phyloP scores from a whole-genome alignment of 2,797 vertebrate genomes.

The Monodelphis domestica region DNA sequence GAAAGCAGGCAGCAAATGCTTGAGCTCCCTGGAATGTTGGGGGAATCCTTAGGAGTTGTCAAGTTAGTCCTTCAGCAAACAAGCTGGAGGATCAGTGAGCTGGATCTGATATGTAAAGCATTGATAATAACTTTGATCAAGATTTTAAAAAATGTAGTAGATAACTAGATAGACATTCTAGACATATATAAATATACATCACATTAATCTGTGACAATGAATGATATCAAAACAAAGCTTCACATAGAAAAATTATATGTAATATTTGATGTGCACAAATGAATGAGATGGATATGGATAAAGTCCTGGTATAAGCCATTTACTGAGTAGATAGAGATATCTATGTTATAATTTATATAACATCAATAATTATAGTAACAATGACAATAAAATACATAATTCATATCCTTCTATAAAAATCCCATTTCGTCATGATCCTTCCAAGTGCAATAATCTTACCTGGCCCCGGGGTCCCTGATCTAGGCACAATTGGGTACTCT shows the following conservation, averaged over 20 bases:
- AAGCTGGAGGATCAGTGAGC: constrained; percentile 12
- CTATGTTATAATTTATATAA: neutral
- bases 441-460: neutral
- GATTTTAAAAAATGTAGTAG: constrained; percentile 17
- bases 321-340: neutral
- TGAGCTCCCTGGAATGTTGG: neutral
- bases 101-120: constrained; percentile 26
- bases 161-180: too few relatives aligned
- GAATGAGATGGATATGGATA: neutral
- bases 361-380: too few relatives aligned
- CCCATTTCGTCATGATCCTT: neutral
- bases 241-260: constrained; percentile 8
- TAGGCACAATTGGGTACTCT: neutral
- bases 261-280: constrained; percentile 29
- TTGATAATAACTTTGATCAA: constrained; percentile 20
- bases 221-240: constrained; percentile 37
- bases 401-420: neutral
- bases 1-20: neutral
- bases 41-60: neutral
- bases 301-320: neutral
- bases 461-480: neutral
- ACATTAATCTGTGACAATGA: constrained; percentile 4
- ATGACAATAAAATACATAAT: neutral
- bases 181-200: neutral
- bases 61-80: neutral